These are phyloP conservation scores for Hydrophis major DNA, from an alignment of 2,797 vertebrate species.

Conservation along the genomic window DNA sequence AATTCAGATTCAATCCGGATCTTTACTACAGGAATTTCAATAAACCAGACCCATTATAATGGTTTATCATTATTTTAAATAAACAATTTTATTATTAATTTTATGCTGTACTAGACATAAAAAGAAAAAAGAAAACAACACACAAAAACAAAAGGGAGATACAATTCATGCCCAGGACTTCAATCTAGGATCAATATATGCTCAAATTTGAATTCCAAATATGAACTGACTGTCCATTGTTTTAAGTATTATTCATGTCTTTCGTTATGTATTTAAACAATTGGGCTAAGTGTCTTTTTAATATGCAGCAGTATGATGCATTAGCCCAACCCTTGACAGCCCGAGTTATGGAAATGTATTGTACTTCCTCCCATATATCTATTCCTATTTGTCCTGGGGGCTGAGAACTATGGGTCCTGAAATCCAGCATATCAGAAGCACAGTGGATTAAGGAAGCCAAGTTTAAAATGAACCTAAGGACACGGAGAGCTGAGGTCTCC, in stretches of 20 bases:
- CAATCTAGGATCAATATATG: background rate
- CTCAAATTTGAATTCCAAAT: background rate
- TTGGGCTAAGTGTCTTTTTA: background rate
- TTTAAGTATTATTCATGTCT: background rate
- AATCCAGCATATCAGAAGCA: background rate
- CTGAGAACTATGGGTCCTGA: background rate
- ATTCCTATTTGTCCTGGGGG: background rate
- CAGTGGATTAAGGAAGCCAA: background rate
- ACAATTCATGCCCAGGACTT: background rate
- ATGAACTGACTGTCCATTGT: background rate
- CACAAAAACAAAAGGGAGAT: background rate
- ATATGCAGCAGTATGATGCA: background rate
- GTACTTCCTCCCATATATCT: background rate
- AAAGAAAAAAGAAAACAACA: background rate
- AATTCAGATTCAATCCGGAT: background rate
- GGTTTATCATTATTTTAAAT: background rate
- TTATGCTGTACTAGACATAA: background rate
- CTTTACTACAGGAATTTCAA: background rate
- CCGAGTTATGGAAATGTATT: background rate
- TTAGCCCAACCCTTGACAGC: background rate
- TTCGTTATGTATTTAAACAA: background rate
- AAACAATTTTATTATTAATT: background rate
- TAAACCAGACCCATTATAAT: background rate
- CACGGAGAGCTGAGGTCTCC: background rate
- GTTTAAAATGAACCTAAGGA: background rate